Evolutionary conservation across 2,888 invertebrate species (phyloP).

Genomic region (Cistogaster globosa): DNA sequence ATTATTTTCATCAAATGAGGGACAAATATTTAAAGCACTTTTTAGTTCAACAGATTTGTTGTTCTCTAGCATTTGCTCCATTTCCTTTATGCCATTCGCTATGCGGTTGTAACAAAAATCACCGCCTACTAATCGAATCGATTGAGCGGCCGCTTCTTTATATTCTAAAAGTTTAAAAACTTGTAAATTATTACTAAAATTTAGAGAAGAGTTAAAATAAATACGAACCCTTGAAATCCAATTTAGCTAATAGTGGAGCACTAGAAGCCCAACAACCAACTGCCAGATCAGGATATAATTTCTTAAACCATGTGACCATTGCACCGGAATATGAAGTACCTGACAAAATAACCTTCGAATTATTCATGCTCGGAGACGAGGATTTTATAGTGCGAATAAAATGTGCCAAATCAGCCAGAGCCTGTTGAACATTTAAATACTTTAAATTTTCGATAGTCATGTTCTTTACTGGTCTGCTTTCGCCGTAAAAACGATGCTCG

Average conservation of each 20-base stretch:
- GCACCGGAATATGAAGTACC: conserved; percentile 88
- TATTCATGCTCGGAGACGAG: conserved; percentile 77
- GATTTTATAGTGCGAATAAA: conserved; percentile 85
- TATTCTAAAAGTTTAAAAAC: conserved; percentile 76
- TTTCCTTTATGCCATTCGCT: conserved; percentile 77
- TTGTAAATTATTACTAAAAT: too few species aligned
- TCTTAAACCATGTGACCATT: conserved; percentile 88
- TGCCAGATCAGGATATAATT: conserved; percentile 86
- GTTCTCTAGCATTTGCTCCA: conserved; percentile 78
- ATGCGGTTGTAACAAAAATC: conserved; percentile 79
- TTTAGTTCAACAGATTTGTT: conserved; percentile 77
- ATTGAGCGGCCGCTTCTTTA: conserved; percentile 80
- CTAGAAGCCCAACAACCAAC: conserved; percentile 87
- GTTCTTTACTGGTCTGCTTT: conserved; percentile 87
- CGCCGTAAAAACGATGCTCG: conserved; percentile 92
- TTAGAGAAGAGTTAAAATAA: neutral
- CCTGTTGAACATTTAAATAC: conserved; percentile 86
- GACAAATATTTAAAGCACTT: conserved; percentile 78
- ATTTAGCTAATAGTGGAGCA: conserved; percentile 86
- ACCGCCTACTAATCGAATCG: conserved; percentile 79
- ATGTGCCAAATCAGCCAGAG: conserved; percentile 87
- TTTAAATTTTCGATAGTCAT: conserved; percentile 85
- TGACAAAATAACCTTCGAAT: conserved; percentile 84
- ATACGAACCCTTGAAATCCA: conserved; percentile 84
- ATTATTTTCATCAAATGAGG: conserved; percentile 73